Evolutionary conservation across 2,888 invertebrate species (phyloP).

Genomic region (Tubulanus polymorphus): DNA sequence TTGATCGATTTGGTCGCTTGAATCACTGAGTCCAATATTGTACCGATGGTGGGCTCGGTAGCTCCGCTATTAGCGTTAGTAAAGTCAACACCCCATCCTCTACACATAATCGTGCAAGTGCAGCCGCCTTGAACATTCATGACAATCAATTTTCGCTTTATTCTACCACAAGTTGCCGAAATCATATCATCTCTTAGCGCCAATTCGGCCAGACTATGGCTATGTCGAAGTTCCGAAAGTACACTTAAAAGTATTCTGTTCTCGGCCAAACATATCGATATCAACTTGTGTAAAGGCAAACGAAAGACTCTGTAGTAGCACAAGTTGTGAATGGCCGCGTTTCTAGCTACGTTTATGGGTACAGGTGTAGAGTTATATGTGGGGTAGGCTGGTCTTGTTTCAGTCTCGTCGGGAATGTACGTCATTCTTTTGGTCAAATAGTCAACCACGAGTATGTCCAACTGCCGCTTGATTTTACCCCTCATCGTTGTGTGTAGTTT

Average conservation of each 20-base stretch:
- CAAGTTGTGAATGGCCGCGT: not conserved
- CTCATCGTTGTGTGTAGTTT: not conserved
- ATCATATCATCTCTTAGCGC: not conserved
- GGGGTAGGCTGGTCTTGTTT: not conserved
- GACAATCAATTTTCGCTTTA: not conserved
- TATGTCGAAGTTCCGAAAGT: not conserved
- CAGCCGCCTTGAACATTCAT: not conserved
- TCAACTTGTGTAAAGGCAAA: not conserved
- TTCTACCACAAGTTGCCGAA: not conserved
- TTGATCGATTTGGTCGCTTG: not conserved
- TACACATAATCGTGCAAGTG: not conserved
- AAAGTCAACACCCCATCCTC: not conserved
- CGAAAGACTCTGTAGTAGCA: not conserved
- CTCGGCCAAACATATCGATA: not conserved
- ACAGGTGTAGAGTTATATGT: no score
- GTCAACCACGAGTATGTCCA: not conserved
- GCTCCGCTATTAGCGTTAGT: not conserved
- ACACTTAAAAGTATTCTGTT: not conserved
- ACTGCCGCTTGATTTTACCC: not conserved
- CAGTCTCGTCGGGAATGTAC: not conserved
- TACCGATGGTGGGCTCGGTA: not conserved
- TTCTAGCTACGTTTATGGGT: not conserved
- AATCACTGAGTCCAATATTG: not conserved
- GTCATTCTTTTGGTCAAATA: not conserved
- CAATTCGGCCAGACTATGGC: not conserved